phyloP scores from a whole-genome alignment of 2,797 vertebrate genomes.

The Syngnathus acus region DNA sequence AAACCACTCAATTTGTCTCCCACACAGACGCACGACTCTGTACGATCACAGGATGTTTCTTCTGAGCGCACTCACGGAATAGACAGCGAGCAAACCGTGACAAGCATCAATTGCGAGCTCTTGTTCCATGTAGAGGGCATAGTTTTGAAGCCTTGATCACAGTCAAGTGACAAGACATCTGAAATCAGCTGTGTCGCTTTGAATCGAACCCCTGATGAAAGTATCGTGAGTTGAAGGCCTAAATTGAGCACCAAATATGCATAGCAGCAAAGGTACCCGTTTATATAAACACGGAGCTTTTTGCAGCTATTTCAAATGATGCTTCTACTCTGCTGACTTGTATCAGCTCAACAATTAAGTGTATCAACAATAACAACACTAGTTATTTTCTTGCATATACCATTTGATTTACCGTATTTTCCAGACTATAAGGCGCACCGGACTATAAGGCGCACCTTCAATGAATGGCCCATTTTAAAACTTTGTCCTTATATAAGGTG shows the following conservation, averaged over 20 bases:
- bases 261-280: neutral
- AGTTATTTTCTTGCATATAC: no score
- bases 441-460: no score
- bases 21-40: neutral
- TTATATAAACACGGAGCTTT: neutral
- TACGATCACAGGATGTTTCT: constrained; percentile 6
- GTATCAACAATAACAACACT: neutral
- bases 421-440: no score
- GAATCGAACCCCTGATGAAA: neutral
- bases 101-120: constrained; percentile 5
- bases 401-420: neutral
- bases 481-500: no score
- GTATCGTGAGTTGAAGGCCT: neutral
- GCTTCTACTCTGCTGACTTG: neutral
- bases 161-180: constrained; percentile 5
- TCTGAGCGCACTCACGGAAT: constrained; percentile 5
- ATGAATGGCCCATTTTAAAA: no score
- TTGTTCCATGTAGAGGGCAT: constrained; percentile 5
- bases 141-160: constrained; percentile 2
- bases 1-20: neutral
- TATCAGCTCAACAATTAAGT: neutral
- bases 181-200: constrained; percentile 1
- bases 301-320: neutral
- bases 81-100: constrained; percentile 3
- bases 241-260: neutral